Evolutionary conservation across 1,140 invertebrate genomes (phyloP).

Genomic region (Eciton burchellii): DNA sequence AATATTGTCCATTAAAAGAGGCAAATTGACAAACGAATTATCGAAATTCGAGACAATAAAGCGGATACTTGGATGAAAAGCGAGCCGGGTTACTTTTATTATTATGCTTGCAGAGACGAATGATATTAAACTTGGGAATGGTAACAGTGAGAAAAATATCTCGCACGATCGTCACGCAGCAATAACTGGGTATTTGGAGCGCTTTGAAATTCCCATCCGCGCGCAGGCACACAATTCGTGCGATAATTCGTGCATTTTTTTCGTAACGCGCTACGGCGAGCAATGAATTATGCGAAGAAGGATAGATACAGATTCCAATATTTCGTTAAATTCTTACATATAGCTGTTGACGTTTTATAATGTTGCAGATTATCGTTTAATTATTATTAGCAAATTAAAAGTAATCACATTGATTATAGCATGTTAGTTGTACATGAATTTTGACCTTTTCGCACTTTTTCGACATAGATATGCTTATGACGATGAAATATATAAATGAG

Average conservation of each 20-base stretch:
- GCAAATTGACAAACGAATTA: neutral
- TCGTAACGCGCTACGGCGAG: slow-evolving; percentile 8
- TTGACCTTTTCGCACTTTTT: neutral
- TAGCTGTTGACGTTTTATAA: slow-evolving; percentile 16
- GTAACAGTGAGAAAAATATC: slow-evolving; percentile 37
- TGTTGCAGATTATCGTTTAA: neutral
- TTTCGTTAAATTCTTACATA: slow-evolving; percentile 6
- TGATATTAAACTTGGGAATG: slow-evolving; percentile 8
- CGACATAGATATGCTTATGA: neutral
- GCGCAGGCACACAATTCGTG: slow-evolving; percentile 47
- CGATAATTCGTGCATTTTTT: slow-evolving; percentile 39
- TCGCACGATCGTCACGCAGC: slow-evolving; percentile 66
- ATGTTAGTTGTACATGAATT: slow-evolving; percentile 1
- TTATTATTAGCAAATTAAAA: neutral
- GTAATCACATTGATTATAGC: neutral
- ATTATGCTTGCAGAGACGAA: neutral
- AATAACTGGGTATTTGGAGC: slow-evolving; percentile 72
- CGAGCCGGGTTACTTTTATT: no score
- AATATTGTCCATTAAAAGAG: neutral
- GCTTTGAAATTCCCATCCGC: slow-evolving; percentile 52
- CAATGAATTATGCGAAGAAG: slow-evolving; percentile 45
- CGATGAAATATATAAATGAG: neutral
- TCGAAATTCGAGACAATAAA: neutral
- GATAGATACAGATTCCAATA: slow-evolving; percentile 13
- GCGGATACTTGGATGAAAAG: neutral